Conservation (phyloP, 92 coral and sea anemone genomes). For the Palythoa grandis region DNA sequence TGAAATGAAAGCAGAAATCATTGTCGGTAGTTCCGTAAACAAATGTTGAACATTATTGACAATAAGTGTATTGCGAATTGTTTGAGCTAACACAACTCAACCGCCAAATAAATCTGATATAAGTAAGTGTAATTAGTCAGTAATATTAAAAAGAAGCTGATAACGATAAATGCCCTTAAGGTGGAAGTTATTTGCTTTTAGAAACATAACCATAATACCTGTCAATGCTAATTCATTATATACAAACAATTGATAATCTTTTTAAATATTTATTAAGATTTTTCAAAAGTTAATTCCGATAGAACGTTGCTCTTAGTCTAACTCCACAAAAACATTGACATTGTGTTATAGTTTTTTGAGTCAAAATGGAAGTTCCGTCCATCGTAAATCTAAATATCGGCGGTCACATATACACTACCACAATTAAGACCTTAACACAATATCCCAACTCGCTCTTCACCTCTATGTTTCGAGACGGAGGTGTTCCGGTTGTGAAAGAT, state of each 20-base stretch:
- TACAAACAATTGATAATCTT: not conserved
- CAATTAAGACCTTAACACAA: slow-evolving; percentile 48
- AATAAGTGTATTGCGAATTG: too few species aligned
- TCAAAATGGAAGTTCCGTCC: slow-evolving; percentile 33
- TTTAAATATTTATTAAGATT: not conserved
- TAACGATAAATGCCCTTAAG: too few species aligned
- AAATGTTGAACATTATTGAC: too few species aligned
- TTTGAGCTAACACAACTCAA: too few species aligned
- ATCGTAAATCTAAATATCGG: slow-evolving; percentile 48
- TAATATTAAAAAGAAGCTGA: too few species aligned
- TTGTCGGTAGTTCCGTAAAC: too few species aligned
- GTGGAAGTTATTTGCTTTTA: too few species aligned
- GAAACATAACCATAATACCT: too few species aligned
- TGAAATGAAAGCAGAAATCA: too few species aligned
- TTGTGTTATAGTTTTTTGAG: not conserved
- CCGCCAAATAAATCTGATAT: too few species aligned
- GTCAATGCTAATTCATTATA: not conserved
- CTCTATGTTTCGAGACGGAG: slow-evolving; percentile 51
- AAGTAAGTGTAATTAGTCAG: too few species aligned
- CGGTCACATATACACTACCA: slow-evolving; percentile 52
- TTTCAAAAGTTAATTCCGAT: not conserved
- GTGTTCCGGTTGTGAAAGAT: slow-evolving; percentile 40
- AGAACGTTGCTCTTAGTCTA: not conserved
- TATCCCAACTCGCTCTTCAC: slow-evolving; percentile 46
- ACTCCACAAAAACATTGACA: slow-evolving; percentile 1